phyloP scores from a whole-genome alignment of 2,113 vertebrate species.

The Rafetus swinhoei region DNA sequence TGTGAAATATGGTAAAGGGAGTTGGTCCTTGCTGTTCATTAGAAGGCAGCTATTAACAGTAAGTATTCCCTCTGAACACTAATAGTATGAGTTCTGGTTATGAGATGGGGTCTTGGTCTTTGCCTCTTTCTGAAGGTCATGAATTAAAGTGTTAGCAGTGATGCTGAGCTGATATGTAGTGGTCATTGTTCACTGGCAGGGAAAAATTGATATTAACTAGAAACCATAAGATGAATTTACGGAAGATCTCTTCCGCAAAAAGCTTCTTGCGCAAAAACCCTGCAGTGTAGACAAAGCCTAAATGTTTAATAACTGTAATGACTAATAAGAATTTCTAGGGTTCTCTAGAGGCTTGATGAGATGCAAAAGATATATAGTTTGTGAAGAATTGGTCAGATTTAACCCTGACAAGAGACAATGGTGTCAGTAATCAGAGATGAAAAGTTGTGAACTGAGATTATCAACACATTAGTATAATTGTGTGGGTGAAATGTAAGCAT shows the following conservation, averaged over 20 bases:
- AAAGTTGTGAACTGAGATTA: no score
- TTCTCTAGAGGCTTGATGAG: slow-evolving; percentile 47
- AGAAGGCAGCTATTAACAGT: no score
- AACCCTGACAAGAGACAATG: slow-evolving; percentile 43
- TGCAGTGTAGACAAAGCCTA: background rate
- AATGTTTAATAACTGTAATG: slow-evolving; percentile 54
- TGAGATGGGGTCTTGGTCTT: background rate
- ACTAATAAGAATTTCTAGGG: slow-evolving; percentile 60
- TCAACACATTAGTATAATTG: slow-evolving; percentile 34
- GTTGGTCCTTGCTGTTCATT: background rate
- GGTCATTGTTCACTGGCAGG: background rate
- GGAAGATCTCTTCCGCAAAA: no score
- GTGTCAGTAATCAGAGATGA: no score
- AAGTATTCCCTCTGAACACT: no score
- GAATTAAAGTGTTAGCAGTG: no score
- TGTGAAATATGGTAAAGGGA: background rate
- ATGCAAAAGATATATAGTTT: slow-evolving; percentile 35
- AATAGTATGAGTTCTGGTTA: background rate
- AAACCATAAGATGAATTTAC: background rate
- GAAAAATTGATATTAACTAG: slow-evolving; percentile 23
- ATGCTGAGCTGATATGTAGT: no score
- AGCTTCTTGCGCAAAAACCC: no score
- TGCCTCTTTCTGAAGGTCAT: no score
- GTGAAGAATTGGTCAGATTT: slow-evolving; percentile 45
- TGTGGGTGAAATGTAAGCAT: background rate